phyloP scores from a whole-genome alignment of 2,113 vertebrate species.

The Fregetta grallaria region DNA sequence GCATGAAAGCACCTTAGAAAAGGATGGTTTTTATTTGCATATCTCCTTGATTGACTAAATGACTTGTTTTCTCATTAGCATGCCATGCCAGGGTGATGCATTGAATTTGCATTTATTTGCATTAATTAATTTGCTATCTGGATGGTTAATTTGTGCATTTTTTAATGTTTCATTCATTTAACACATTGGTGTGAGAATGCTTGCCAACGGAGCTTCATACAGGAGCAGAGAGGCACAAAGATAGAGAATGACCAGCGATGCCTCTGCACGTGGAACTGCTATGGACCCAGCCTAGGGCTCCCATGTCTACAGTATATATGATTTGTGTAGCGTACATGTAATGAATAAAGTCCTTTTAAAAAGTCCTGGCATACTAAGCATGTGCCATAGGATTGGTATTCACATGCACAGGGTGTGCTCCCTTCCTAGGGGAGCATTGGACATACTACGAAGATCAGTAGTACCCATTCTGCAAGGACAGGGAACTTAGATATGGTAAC shows the following conservation, averaged over 20 bases:
- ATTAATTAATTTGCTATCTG: conserved; percentile 52
- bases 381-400: neutral
- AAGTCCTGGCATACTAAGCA: neutral
- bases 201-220: neutral
- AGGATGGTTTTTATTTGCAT: conserved; percentile 63
- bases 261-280: neutral
- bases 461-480: neutral
- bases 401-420: neutral
- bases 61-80: conserved; percentile 50
- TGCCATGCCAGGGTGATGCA: conserved; percentile 29
- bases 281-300: neutral
- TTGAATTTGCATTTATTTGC: conserved; percentile 61
- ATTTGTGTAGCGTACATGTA: neutral
- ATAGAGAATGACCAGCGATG: neutral
- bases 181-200: neutral
- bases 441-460: neutral
- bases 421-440: neutral
- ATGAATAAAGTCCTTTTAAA: neutral
- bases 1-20: conserved; percentile 24
- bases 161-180: conserved; percentile 23
- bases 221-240: neutral
- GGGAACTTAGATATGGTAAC: neutral
- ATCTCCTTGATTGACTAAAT: conserved; percentile 64
- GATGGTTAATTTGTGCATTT: conserved; percentile 41
- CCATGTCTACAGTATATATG: neutral